Conservation (phyloP, 2,888 invertebrate species). For the Agrochola circellaris region DNA sequence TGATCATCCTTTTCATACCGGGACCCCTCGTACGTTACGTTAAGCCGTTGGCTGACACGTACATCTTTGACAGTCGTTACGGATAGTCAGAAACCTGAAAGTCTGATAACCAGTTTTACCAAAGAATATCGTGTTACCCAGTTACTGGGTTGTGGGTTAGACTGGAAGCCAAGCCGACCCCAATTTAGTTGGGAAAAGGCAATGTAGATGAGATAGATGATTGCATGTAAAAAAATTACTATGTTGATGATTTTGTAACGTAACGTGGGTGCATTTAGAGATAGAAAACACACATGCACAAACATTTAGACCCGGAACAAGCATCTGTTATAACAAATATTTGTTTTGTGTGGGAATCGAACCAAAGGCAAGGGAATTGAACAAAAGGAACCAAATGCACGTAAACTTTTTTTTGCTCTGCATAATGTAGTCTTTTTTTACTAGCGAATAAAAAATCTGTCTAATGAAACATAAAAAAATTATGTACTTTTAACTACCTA, state of each 20-base stretch:
- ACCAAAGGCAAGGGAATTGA: not conserved
- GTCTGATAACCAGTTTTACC: not conserved
- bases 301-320: not conserved
- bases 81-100: not conserved
- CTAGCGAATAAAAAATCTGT: too few species aligned
- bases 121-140: not conserved
- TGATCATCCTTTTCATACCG: not conserved
- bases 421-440: not conserved
- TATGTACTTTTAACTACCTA: too few species aligned
- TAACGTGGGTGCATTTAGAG: not conserved
- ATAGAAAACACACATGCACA: not conserved
- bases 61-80: not conserved
- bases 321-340: conserved; percentile 25
- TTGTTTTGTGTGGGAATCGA: conserved; percentile 7
- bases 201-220: not conserved
- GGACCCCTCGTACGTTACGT: not conserved
- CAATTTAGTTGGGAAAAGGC: too few species aligned
- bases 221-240: not conserved
- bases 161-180: too few species aligned
- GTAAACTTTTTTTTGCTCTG: not conserved
- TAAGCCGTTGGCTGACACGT: not conserved
- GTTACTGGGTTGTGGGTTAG: too few species aligned
- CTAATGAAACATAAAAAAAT: too few species aligned
- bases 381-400: not conserved
- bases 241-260: too few species aligned